Base-by-base conservation (phyloP, 2,113 vertebrate species). In the Silurus meridionalis region DNA sequence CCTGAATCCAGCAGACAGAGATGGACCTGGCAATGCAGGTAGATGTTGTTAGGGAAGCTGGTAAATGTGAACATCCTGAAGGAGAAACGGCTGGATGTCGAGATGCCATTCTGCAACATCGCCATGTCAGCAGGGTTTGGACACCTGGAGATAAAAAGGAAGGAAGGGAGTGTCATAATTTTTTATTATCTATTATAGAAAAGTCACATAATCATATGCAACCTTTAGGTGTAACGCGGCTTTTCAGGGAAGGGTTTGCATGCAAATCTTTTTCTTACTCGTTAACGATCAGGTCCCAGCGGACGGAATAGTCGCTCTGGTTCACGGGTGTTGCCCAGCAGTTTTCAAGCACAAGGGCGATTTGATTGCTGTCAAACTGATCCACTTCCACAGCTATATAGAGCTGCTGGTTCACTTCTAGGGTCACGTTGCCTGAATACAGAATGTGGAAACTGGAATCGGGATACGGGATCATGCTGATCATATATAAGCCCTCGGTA, bases 321-420 rank as follows among this genome's bases (percentile, higher is more conserved):
- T 57, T 69, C 0, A 78, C 50, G 28, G 92, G 87, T 0, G 92
- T 92, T 37, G 90, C 89, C 92, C 92, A 92, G 77, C 92, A 92
- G 5, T 58, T 85, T 14, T 88, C 89, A 77, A 92, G 25, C 52
- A 90, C 90, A 48, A 55, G 28, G 23, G 87, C 85, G 21, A 92
- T 88, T 23, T 67, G 89, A 13, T 7, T 14, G 28, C 64, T 46
- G 21, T 88, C 37, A 64, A 88, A 82, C 71, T 85, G 89, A 21
- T 13, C 77, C 67, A 90, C 58, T 4, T 28, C 2, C 64, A 92
- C 87, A 11, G 84, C 85, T n/a, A 91, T 78, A 2, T 87, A 92
- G 15, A 90, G 55, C 25, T 28, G 83, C 21, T 85, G 80, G 13
- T 91, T 90, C 58, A 91, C 11, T 0, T 53, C 15, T 9, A 92